Evolutionary conservation across 2,113 vertebrate species (phyloP), one percentile per base, ranked within the genome.

Genomic region (Dicentrarchus labrax): DNA sequence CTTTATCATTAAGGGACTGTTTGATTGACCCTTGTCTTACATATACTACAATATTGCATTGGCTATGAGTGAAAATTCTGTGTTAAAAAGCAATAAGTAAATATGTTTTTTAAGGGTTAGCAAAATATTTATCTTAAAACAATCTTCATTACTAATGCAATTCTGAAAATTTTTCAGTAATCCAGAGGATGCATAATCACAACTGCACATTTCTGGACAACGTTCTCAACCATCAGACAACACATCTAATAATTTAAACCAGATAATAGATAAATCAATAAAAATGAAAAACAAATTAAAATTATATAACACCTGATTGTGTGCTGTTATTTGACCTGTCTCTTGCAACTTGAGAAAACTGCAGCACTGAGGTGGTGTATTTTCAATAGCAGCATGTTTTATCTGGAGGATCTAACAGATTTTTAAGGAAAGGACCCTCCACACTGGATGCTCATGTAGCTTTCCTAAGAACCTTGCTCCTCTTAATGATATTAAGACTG

Each of bases 11-110:
- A 22, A 68, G 22, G 38, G 65, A 50, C 43, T 41, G 41, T 60
- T 43, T 54, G 12, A 78, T 4, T 75, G 78, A 73, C 19, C 41
- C 59, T 62, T 45, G 67, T 72, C 59, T 82, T 39, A 13, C 51
- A 48, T 11, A 50, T 11, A 50, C n/a, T 56, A 64, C 21, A 60
- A 36, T 16, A 22, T 41, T 50, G 41, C 4, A 43, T 13, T 2
- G 45, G 47, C 54, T 36, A 19, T 57, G 39, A 16, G 0, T 68
- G 30, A 30, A 30, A 30, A 30, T 30, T 30, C 30, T 3, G 30
- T 30, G 30, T 30, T 30, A 3, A 30, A 30, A 30, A 30, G 30
- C 30, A 3, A 30, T 30, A 3, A 30, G 30, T 30, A 30, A 30
- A 30, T 30, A 30, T 30, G 30, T 30, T 3, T 30, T 30, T 30